Evolutionary conservation across 2,113 vertebrate genomes (phyloP).

Genomic region (Rhinogobius similis): DNA sequence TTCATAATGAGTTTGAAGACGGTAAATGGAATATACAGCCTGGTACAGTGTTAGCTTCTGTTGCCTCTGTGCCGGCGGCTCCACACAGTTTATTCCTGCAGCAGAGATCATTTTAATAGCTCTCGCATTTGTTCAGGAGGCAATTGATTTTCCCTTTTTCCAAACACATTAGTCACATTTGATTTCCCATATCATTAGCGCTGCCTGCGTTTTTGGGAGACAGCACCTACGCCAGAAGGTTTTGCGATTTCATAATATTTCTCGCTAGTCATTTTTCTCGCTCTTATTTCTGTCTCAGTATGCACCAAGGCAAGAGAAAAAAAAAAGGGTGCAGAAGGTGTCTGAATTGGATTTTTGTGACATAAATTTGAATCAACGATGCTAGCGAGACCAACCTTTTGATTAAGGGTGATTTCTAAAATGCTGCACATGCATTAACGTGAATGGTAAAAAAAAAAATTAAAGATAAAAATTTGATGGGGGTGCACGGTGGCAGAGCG

Average conservation of each 20-base stretch:
- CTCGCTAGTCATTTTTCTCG: neutral
- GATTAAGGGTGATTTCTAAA: too few relatives aligned
- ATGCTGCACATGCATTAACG: too few relatives aligned
- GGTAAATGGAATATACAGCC: slow-evolving; percentile 18
- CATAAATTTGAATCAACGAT: too few relatives aligned
- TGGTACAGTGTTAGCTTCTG: slow-evolving; percentile 25
- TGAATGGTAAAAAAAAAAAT: too few relatives aligned
- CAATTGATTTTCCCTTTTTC: slow-evolving; percentile 73
- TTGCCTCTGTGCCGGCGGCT: slow-evolving; percentile 54
- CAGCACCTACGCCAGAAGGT: neutral
- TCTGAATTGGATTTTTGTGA: neutral
- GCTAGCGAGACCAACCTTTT: too few relatives aligned
- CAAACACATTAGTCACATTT: slow-evolving; percentile 68
- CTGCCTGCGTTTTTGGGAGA: slow-evolving; percentile 55
- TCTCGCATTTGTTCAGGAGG: slow-evolving; percentile 67
- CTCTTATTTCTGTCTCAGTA: neutral
- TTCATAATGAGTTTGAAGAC: slow-evolving; percentile 1
- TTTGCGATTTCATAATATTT: neutral
- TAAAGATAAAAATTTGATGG: too few relatives aligned
- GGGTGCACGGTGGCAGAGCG: too few relatives aligned
- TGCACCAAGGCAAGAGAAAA: neutral
- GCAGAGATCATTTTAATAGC: slow-evolving; percentile 67
- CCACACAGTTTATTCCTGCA: slow-evolving; percentile 62
- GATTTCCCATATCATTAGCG: slow-evolving; percentile 62
- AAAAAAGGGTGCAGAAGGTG: neutral